phyloP scores from a whole-genome alignment of 2,888 invertebrate species.

The Phyllotreta cruciferae region DNA sequence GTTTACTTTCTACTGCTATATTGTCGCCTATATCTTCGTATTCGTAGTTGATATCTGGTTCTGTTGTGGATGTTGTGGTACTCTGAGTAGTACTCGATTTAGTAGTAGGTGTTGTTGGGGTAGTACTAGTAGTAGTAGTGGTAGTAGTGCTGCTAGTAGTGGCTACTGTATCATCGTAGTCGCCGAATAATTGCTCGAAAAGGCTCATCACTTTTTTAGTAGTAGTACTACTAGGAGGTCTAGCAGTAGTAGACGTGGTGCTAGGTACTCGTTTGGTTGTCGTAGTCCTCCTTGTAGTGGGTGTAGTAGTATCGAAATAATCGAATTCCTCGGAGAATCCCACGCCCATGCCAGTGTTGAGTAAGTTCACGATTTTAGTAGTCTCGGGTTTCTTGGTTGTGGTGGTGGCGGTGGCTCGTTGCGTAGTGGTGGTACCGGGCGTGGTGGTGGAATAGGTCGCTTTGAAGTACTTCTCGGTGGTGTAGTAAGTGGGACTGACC shows the following conservation, averaged over 20 bases:
- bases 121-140: slow-evolving; percentile 40
- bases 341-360: slow-evolving; percentile 54
- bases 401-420: slow-evolving; percentile 44
- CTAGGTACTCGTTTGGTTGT: slow-evolving; percentile 38
- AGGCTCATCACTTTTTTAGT: slow-evolving; percentile 58
- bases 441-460: slow-evolving; percentile 41
- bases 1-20: slow-evolving; percentile 51
- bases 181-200: slow-evolving; percentile 59
- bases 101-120: slow-evolving; percentile 16
- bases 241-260: slow-evolving; percentile 50
- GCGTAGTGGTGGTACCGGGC: slow-evolving; percentile 40
- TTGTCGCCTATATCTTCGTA: slow-evolving; percentile 55
- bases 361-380: slow-evolving; percentile 51
- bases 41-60: slow-evolving; percentile 51
- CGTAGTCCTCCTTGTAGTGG: slow-evolving; percentile 26
- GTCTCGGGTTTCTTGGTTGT: slow-evolving; percentile 46
- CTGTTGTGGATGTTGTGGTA: slow-evolving; percentile 22
- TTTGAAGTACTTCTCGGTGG: slow-evolving; percentile 47
- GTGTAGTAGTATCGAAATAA: slow-evolving; percentile 45
- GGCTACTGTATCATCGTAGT: slow-evolving; percentile 55
- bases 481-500: slow-evolving; percentile 56
- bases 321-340: slow-evolving; percentile 54
- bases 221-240: slow-evolving; percentile 53
- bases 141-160: slow-evolving; percentile 31
- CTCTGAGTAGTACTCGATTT: slow-evolving; percentile 41